Conservation (phyloP, 2,797 vertebrate species). For the Siniperca undulata region DNA sequence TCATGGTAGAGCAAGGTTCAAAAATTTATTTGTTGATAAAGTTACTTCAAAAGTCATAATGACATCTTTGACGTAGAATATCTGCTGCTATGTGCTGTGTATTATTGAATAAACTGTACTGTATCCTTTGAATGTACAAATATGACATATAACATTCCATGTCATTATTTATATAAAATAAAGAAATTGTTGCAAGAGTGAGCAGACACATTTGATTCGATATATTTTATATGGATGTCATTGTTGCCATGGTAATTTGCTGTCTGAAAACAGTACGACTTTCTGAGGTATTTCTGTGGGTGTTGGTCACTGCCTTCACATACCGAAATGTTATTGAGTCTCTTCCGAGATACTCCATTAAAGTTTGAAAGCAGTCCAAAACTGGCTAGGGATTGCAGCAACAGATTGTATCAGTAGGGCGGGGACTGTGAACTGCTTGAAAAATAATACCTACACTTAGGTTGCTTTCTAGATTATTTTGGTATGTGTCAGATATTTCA, state of each 20-base stretch:
- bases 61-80: neutral
- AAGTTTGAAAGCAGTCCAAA: neutral
- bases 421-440: neutral
- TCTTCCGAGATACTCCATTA: conserved; percentile 2
- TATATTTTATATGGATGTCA: neutral
- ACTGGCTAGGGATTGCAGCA: neutral
- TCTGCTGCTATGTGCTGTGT: neutral
- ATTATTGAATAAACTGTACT: neutral
- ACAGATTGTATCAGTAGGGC: neutral
- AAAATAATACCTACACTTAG: neutral
- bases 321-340: neutral
- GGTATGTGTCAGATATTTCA: neutral
- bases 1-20: neutral
- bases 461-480: neutral
- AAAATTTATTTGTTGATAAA: neutral
- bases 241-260: neutral
- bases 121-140: neutral
- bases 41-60: neutral
- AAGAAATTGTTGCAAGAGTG: neutral
- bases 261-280: neutral
- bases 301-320: neutral
- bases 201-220: neutral
- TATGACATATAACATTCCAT: no score
- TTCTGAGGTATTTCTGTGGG: neutral
- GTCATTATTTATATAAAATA: no score